Conservation (phyloP, 2,797 vertebrate species). For the Bradypodion pumilum region DNA sequence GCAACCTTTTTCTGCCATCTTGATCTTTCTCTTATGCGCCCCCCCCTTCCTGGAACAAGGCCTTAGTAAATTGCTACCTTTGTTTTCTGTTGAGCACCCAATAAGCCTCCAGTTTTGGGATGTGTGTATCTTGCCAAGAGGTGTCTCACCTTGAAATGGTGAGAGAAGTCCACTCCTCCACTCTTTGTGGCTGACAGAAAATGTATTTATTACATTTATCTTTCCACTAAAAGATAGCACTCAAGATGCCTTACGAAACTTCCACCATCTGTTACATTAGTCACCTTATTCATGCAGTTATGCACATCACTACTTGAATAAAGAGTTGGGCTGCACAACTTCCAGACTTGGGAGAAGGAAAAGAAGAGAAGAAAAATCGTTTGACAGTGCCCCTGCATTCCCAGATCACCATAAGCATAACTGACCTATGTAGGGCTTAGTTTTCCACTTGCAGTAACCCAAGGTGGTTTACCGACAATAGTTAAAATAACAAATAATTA, state of each 20-base stretch:
- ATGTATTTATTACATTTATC: too few species aligned
- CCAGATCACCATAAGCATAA: neutral
- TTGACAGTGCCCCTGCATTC: neutral
- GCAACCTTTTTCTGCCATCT: neutral
- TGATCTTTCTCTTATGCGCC: neutral
- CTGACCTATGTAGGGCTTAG: neutral
- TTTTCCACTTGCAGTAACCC: neutral
- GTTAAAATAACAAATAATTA: too few species aligned
- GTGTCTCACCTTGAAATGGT: too few species aligned
- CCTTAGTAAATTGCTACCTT: neutral
- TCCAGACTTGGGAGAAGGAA: neutral
- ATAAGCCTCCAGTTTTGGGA: too few species aligned
- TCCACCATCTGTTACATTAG: neutral
- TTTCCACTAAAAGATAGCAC: too few species aligned
- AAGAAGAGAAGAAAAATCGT: neutral
- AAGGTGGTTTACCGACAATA: too few species aligned
- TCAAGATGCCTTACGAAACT: too few species aligned
- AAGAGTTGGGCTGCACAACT: neutral
- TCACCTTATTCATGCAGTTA: neutral
- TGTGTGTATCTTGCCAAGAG: too few species aligned
- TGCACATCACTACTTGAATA: neutral
- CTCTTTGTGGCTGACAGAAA: neutral
- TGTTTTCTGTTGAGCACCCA: too few species aligned
- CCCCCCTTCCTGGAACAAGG: neutral
- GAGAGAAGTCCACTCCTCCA: neutral